phyloP scores from a whole-genome alignment of 2,888 invertebrate genomes.

The Parnassius apollo region DNA sequence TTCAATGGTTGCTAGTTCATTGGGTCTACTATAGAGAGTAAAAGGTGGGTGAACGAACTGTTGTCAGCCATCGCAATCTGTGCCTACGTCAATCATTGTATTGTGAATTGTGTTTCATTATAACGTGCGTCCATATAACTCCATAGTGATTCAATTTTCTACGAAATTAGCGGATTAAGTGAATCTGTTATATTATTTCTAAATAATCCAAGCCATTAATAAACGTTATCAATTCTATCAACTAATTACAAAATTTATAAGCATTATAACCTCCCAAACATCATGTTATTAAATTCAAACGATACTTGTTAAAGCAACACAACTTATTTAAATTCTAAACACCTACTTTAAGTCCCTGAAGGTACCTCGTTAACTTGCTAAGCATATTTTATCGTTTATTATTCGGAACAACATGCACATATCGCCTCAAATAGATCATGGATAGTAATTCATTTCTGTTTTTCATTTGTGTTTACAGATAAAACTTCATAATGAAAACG shows the following conservation, averaged over 20 bases:
- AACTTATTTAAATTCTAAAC: slow-evolving; percentile 48
- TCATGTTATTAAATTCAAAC: slow-evolving; percentile 10
- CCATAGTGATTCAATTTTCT: slow-evolving; percentile 11
- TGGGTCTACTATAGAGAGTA: slow-evolving; percentile 66
- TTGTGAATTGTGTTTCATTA: slow-evolving; percentile 47
- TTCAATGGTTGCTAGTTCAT: slow-evolving; percentile 72
- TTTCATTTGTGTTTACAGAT: slow-evolving; percentile 33
- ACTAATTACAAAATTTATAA: slow-evolving; percentile 5
- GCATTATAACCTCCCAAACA: slow-evolving; percentile 9
- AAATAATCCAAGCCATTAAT: neutral
- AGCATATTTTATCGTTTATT: slow-evolving; percentile 45
- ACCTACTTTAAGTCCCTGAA: slow-evolving; percentile 49
- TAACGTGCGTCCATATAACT: slow-evolving; percentile 9
- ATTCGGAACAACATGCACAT: slow-evolving; percentile 43
- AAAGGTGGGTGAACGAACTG: slow-evolving; percentile 73
- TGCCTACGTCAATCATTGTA: slow-evolving; percentile 40
- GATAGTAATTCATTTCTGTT: neutral
- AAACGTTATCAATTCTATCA: neutral
- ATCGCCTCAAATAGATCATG: slow-evolving; percentile 2
- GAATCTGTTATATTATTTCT: neutral
- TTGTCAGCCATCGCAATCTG: slow-evolving; percentile 38
- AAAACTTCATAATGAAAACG: slow-evolving; percentile 53
- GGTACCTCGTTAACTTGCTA: slow-evolving; percentile 33
- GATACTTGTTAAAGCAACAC: slow-evolving; percentile 20
- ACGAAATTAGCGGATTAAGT: neutral